Percentiles rank a stretch among this genome's conserved stretches.
Conservation (phyloP, 1,140 invertebrate species). For the Copidosoma floridanum region DNA sequence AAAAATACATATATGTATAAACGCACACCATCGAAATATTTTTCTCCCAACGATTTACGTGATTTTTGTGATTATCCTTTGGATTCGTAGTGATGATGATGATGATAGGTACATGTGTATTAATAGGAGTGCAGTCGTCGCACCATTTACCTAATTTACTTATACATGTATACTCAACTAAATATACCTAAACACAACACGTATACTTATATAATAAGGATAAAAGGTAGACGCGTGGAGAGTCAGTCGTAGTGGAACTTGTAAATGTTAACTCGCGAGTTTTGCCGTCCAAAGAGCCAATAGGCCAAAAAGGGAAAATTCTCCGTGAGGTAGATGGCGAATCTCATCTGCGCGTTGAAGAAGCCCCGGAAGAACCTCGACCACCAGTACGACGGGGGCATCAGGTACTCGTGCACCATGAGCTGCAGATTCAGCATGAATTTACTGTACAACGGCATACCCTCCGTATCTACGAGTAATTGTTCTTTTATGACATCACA, state of each 20-base stretch:
- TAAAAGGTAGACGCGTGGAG: neutral
- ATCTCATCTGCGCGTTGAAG: constrained; percentile 53
- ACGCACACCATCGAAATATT: no score
- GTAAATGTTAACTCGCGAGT: constrained; percentile 45
- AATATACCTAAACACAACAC: neutral
- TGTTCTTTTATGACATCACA: no score
- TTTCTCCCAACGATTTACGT: no score
- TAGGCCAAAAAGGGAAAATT: constrained; percentile 49
- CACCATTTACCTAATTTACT: no score
- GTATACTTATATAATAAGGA: no score
- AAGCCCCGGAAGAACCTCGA: constrained; percentile 44
- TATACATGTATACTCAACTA: no score
- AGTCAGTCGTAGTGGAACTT: constrained; percentile 39
- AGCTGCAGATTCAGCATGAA: constrained; percentile 52
- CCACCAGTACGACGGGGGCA: constrained; percentile 45
- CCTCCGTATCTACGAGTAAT: constrained; percentile 38
- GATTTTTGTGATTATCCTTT: neutral
- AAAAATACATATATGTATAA: no score
- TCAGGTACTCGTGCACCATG: constrained; percentile 49
- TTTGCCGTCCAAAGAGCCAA: constrained; percentile 38
- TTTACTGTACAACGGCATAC: constrained; percentile 42
- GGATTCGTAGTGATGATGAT: neutral
- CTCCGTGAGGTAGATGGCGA: constrained; percentile 47
- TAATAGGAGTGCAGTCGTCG: no score
- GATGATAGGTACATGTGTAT: no score